phyloP scores from a whole-genome alignment of 2,888 invertebrate genomes.

The Rhamnusium bicolor region DNA sequence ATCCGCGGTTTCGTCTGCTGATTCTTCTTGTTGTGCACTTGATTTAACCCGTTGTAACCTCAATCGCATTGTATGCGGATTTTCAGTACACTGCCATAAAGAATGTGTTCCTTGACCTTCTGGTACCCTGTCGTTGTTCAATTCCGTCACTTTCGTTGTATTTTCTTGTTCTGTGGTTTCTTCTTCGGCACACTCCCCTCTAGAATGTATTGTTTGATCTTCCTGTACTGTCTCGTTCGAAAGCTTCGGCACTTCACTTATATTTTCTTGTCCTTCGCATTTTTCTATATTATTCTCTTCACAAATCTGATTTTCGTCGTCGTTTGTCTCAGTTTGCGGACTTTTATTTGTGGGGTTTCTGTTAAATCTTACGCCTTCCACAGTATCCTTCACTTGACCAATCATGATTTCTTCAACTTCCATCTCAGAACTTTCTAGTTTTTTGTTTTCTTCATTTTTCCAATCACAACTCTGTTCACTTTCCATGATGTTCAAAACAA shows the following conservation, averaged over 20 bases:
- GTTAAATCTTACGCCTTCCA: too few species aligned
- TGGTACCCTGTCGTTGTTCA: background rate
- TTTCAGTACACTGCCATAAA: background rate
- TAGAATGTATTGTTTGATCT: too few species aligned
- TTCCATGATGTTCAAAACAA: background rate
- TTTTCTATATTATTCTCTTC: background rate
- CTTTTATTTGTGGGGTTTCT: too few species aligned
- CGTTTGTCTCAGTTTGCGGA: background rate
- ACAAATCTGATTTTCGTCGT: too few species aligned
- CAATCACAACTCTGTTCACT: background rate
- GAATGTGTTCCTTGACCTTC: background rate
- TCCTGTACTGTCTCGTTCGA: too few species aligned
- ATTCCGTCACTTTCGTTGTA: too few species aligned
- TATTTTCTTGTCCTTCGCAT: background rate
- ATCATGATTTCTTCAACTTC: background rate
- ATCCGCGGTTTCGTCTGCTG: background rate
- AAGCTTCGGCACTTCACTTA: background rate
- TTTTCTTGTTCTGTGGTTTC: too few species aligned
- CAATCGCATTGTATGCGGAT: background rate
- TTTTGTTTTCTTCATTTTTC: background rate
- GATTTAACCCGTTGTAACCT: background rate
- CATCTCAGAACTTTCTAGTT: background rate
- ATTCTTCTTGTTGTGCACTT: background rate
- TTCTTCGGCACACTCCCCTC: too few species aligned
- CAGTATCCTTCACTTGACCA: background rate